Conservation (phyloP, 2,113 vertebrate genomes). For the Monarcha castaneiventris region DNA sequence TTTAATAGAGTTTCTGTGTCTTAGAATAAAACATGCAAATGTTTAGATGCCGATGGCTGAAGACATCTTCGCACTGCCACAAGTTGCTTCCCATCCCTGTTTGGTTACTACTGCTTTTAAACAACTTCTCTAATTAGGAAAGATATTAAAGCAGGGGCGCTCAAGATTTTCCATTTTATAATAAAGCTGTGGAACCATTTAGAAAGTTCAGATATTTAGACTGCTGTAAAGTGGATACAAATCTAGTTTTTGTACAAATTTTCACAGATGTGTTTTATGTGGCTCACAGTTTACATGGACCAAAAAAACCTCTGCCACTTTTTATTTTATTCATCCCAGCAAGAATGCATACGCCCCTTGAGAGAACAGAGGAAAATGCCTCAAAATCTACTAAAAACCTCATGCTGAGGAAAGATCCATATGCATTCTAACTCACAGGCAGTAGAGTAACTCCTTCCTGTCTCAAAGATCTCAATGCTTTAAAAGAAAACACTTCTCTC, state of each 20-base stretch:
- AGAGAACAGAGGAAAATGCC: not conserved
- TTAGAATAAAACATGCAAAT: not conserved
- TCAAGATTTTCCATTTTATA: not conserved
- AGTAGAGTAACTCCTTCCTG: not conserved
- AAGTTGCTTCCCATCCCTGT: not conserved
- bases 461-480: not conserved
- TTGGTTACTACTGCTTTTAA: rapidly evolving
- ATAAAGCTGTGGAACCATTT: not conserved
- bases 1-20: not conserved
- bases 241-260: not conserved
- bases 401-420: not conserved
- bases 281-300: not conserved
- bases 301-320: not conserved
- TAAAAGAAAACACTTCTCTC: not conserved
- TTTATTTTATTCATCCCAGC: not conserved
- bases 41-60: not conserved
- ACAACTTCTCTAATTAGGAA: not conserved
- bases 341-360: not conserved
- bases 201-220: not conserved
- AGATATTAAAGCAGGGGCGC: not conserved
- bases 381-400: not conserved
- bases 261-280: not conserved
- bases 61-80: not conserved
- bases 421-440: not conserved
- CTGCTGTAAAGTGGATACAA: not conserved